Evolutionary conservation across 2,888 invertebrate species (phyloP), one percentile per base, ranked within the genome.

Genomic region (Stenotaenia linearis): DNA sequence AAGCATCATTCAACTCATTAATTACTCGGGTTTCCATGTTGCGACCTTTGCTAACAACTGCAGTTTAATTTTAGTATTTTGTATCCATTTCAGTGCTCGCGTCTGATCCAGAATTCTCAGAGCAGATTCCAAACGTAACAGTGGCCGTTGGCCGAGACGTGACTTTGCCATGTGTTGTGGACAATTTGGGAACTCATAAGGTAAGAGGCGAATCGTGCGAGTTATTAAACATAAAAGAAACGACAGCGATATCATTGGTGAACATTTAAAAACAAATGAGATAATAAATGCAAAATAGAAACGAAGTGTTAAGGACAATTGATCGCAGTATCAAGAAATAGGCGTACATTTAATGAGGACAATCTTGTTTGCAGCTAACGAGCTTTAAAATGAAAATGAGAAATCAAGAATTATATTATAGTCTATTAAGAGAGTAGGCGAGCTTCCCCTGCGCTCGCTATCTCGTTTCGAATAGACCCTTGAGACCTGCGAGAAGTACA

Each of bases 101-200:
- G 12, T 45, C 76, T 86, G 93, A 92, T 84, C 95, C 95, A 25
- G 91, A 93, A 84, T 95, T 96, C 85, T 91, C 94, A 37, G 95
- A 95, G 87, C 94, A 94, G 78, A 95, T 96, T 84, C 95, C 95
- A 76, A 96, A 96, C 87, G 94, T 95, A 84, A 96, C 95, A 18
- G 95, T 95, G 83, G 94, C 95, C 77, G 90, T 95, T 79, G 95
- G 95, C 82, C 89, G 95, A 83, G 95, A 96, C 86, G 95, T 94
- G 83, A 94, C 92, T 86, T 89, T 96, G 83, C 94, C 95, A 18
- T 96, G 96, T 86, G 94, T 95, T 82, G 94, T 96, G 81, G 93
- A 95, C 85, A 94, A 95, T 86, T 91, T 96, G 84, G 95, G 95
- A 83, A 91, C 91, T 80, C 95, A 94, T 85, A 95, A 94, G 92